Conservation (phyloP, 2,113 vertebrate genomes). For the Sus scrofa region DNA sequence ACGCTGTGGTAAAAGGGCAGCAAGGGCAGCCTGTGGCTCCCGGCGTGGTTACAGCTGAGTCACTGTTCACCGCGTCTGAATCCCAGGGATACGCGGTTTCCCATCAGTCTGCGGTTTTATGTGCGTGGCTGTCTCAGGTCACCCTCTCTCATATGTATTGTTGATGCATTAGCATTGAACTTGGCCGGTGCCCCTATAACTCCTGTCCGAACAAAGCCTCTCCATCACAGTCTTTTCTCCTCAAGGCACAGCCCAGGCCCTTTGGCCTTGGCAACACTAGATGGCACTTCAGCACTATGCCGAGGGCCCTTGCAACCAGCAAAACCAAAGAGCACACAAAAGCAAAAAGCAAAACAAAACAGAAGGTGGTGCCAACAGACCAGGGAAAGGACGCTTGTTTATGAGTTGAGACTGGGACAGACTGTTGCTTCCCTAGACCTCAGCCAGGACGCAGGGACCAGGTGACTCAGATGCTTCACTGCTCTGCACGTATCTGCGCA, state of each 20-base stretch:
- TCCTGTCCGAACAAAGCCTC: background rate
- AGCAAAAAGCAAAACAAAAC: background rate
- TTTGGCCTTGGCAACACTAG: background rate
- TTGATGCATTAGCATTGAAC: background rate
- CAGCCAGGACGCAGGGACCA: background rate
- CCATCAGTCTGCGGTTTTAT: background rate
- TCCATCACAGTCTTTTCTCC: background rate
- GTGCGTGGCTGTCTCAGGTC: background rate
- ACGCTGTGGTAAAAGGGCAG: background rate
- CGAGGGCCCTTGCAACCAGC: background rate
- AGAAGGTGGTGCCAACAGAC: background rate
- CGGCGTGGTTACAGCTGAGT: accelerated
- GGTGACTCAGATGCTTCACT: background rate
- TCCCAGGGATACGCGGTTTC: background rate
- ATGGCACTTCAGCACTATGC: background rate
- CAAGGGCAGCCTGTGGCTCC: background rate
- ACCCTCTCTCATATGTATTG: background rate
- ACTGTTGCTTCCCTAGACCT: background rate
- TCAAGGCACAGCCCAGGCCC: background rate
- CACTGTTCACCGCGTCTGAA: background rate
- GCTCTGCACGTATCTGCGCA: background rate
- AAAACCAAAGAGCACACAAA: background rate
- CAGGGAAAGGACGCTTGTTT: background rate
- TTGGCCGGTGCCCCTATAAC: background rate
- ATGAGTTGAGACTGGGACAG: background rate